phyloP scores from a whole-genome alignment of 2,113 vertebrate genomes.

The Cryptotis parvus region DNA sequence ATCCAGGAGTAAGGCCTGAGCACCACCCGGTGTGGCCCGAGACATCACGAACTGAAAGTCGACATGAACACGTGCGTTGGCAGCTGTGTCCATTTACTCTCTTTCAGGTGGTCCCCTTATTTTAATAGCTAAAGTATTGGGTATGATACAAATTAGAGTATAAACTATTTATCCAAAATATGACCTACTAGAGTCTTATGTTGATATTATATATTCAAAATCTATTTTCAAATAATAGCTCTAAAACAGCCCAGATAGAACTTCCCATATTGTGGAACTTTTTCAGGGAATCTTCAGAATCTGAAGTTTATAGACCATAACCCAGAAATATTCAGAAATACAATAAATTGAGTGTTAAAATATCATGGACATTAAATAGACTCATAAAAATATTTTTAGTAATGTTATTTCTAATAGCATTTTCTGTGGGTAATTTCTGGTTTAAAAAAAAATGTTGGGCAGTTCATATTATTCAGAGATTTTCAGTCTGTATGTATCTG shows the following conservation, averaged over 20 bases:
- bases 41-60: neutral
- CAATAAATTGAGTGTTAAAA: slow-evolving; percentile 67
- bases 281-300: slow-evolving; percentile 75
- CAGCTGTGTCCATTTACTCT: slow-evolving; percentile 46
- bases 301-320: slow-evolving; percentile 73
- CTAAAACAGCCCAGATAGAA: slow-evolving; percentile 70
- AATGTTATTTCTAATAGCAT: slow-evolving; percentile 52
- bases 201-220: slow-evolving; percentile 74
- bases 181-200: slow-evolving; percentile 65
- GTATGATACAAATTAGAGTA: slow-evolving; percentile 65
- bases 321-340: slow-evolving; percentile 65
- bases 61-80: slow-evolving; percentile 54
- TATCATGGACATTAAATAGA: slow-evolving; percentile 65
- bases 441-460: slow-evolving; percentile 26
- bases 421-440: slow-evolving; percentile 66
- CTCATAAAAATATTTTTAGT: slow-evolving; percentile 64
- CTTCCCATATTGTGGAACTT: slow-evolving; percentile 79
- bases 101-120: slow-evolving; percentile 74
- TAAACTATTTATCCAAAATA: slow-evolving; percentile 75
- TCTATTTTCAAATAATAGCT: slow-evolving; percentile 72
- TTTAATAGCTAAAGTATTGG: slow-evolving; percentile 67
- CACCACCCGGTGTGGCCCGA: no score
- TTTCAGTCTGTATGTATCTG: neutral
- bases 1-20: no score
- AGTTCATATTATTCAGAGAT: slow-evolving; percentile 58